These are phyloP conservation scores for Diadema setosum DNA, from an alignment of 35 echinoderm and acorn worm genomes.

Conservation along the genomic window DNA sequence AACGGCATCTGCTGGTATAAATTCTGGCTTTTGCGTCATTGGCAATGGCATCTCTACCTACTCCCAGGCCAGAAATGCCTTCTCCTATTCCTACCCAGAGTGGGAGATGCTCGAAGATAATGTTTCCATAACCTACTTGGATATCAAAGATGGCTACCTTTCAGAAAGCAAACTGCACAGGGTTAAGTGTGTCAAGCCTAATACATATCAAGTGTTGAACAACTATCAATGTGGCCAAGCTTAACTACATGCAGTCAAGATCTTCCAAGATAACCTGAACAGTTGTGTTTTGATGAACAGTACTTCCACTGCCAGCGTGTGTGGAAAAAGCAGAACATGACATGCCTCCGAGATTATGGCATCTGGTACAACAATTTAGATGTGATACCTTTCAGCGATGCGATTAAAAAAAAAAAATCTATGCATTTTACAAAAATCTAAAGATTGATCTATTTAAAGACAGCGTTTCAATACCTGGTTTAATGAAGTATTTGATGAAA, in stretches of 20 bases:
- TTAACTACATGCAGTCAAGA: too few species aligned
- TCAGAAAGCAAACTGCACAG: too few species aligned
- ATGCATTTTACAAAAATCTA: too few species aligned
- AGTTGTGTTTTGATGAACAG: background rate
- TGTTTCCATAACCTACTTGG: too few species aligned
- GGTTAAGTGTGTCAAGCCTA: too few species aligned
- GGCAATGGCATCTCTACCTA: too few species aligned
- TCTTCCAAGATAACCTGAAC: background rate
- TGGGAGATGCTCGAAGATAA: too few species aligned
- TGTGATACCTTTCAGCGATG: conserved; percentile 14
- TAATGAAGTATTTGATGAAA: conserved; percentile 24
- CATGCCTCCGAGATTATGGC: background rate
- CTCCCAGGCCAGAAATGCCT: too few species aligned
- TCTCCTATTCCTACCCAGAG: too few species aligned
- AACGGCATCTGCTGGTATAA: background rate
- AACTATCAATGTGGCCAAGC: too few species aligned
- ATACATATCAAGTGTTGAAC: too few species aligned
- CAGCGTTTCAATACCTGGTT: conserved; percentile 36
- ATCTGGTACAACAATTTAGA: conserved; percentile 57
- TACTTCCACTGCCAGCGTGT: background rate
- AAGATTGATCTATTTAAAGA: conserved; percentile 23
- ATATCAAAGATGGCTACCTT: too few species aligned
- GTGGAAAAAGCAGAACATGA: background rate
- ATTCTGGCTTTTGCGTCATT: background rate
- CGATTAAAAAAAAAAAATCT: conserved; percentile 28